Percentiles rank a stretch among this genome's conserved stretches.
phyloP scores from a whole-genome alignment of 2,888 invertebrate species.

The Diarsia dahlii region DNA sequence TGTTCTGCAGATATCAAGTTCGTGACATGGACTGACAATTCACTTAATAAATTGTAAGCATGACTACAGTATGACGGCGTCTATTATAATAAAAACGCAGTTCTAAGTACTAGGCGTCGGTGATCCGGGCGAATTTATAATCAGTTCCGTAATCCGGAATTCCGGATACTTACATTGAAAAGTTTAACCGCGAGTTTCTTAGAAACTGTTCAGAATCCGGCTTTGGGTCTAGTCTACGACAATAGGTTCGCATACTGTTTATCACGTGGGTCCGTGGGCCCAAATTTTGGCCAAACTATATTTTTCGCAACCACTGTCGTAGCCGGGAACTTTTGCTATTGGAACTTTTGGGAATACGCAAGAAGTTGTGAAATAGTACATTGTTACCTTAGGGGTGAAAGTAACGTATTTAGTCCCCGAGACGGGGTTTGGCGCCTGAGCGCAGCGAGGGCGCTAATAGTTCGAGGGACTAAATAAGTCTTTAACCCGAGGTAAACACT shows the following conservation, averaged over 20 bases:
- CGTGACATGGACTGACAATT: constrained; percentile 55
- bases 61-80: constrained; percentile 30
- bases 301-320: neutral
- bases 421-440: too few species aligned
- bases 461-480: too few species aligned
- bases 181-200: constrained; percentile 6
- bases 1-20: constrained; percentile 52
- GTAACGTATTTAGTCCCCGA: too few species aligned
- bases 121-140: constrained; percentile 39
- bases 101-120: constrained; percentile 33
- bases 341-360: neutral
- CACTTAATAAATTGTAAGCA: constrained; percentile 35
- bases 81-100: constrained; percentile 46
- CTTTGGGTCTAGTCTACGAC: neutral
- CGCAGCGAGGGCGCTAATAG: too few species aligned
- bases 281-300: neutral
- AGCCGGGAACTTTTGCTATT: neutral
- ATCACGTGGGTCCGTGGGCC: too few species aligned
- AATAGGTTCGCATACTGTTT: neutral
- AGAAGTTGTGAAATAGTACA: neutral
- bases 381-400: too few species aligned
- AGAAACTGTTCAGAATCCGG: neutral
- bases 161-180: constrained; percentile 30
- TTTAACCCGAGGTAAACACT: too few species aligned
- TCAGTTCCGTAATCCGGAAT: constrained; percentile 46